Evolutionary conservation across 2,888 invertebrate species (phyloP).

Genomic region (Standfussiana lucernea): DNA sequence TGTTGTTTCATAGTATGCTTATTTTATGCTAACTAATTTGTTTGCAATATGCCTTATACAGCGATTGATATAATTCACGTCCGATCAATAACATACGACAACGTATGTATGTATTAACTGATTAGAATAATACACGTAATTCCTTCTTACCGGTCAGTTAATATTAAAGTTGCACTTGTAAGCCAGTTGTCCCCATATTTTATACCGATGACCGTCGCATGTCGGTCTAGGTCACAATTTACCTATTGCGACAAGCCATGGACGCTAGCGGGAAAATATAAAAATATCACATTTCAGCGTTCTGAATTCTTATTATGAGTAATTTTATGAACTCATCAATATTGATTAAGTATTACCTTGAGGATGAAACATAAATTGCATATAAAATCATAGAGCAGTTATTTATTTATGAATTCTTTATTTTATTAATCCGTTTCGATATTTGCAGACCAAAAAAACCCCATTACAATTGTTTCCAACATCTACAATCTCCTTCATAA

Average conservation of each 20-base stretch:
- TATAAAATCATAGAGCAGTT: background rate
- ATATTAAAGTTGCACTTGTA: constrained; percentile 77
- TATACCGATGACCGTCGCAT: constrained; percentile 81
- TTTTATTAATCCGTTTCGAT: background rate
- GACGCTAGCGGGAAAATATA: constrained; percentile 62
- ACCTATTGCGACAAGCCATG: constrained; percentile 54
- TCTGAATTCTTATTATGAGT: constrained; percentile 3
- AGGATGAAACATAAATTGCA: constrained; percentile 8
- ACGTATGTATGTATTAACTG: constrained; percentile 15
- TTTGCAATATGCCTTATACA: background rate
- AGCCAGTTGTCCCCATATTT: constrained; percentile 79
- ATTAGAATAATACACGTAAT: constrained; percentile 32
- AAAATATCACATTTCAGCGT: constrained; percentile 9
- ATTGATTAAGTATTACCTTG: constrained; percentile 13
- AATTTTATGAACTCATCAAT: constrained; percentile 33
- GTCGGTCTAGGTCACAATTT: constrained; percentile 82
- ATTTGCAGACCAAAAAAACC: background rate
- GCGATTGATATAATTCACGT: background rate
- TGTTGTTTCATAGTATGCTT: background rate
- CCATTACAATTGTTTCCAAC: background rate
- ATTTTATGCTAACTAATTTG: background rate
- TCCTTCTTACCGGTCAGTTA: constrained; percentile 27
- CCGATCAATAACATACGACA: background rate
- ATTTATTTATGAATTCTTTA: background rate
- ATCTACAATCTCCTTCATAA: background rate